Base-by-base conservation (phyloP, 2,797 vertebrate species). In the Sylvilagus floridanus region DNA sequence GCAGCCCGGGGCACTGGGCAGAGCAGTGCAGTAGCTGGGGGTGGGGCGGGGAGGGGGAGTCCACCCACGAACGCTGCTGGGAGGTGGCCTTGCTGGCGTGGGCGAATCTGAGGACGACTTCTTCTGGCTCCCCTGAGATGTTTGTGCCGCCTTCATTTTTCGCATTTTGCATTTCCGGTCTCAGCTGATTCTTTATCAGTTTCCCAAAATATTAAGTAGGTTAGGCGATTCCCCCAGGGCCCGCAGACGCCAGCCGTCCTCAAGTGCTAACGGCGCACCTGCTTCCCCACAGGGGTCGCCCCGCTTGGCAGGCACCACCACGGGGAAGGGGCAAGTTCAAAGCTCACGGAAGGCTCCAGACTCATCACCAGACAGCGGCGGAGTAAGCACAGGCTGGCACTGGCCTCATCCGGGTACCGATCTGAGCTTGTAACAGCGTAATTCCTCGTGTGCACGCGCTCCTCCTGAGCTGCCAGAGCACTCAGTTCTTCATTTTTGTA, bases 121-220 rank as follows among this genome's bases (percentile, higher is more conserved):
- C 37, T 85, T 63, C 47, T 8, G 63, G 32, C 68, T 62, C 57
- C 71, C 60, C 95, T 24, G 54, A 79, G 75, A 26, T 37, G n/a
- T 26, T 35, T 66, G 52, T 60, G 22, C 42, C 52, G 30, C 17
- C 4, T 7, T 66, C 66, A 11, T 4, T 11, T 54, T 13, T 42
- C 7, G 42, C 72, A 28, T 26, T 89, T 54, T 28, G 78, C 32
- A 50, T 83, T 94, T 94, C 84, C 0, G 26, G 73, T 72, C 69
- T 87, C 72, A 12, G 52, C 65, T 86, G 84, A 19, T 79, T 63
- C 72, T 75, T 86, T 52, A 32, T 72, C n/a, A 75, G 92, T 94
- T 96, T 83, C 96, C 96, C 95, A 73, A 96, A 97, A 96, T 97
- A 96, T 86, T 93, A 96, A 96, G 94, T 96, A 97, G 94, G 97